Evolutionary conservation across 1,140 invertebrate genomes (phyloP).

Genomic region (Steinernema khuongi): DNA sequence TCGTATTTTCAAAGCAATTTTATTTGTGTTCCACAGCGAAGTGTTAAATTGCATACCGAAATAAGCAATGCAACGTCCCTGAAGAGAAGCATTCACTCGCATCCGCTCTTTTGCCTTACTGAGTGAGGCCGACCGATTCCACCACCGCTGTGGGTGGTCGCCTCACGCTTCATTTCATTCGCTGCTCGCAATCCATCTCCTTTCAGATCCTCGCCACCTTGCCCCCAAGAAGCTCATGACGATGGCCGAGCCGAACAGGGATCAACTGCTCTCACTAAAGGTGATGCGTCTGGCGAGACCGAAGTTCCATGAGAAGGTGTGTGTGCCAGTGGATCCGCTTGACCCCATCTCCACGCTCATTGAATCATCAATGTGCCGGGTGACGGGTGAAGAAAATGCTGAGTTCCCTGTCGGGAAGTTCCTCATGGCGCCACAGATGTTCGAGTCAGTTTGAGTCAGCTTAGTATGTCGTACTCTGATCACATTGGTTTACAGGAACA

Average conservation of each 20-base stretch:
- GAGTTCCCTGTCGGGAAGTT: constrained; percentile 72
- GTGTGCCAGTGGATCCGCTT: constrained; percentile 74
- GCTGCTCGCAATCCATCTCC: no score
- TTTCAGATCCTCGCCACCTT: not conserved
- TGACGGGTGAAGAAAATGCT: constrained; percentile 74
- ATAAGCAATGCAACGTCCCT: no score
- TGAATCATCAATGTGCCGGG: constrained; percentile 71
- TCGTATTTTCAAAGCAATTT: no score
- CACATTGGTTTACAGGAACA: constrained; percentile 68
- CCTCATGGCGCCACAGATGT: constrained; percentile 85
- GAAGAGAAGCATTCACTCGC: no score
- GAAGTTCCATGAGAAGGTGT: constrained; percentile 72
- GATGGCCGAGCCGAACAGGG: constrained; percentile 11
- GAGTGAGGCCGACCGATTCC: no score
- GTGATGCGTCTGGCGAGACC: constrained; percentile 89
- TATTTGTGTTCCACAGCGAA: no score
- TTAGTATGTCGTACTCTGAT: constrained; percentile 20
- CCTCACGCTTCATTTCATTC: not conserved
- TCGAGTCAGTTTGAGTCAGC: constrained; percentile 68
- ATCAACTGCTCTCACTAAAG: constrained; percentile 57
- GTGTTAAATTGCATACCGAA: no score
- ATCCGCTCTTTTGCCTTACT: no score
- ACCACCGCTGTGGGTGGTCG: not conserved
- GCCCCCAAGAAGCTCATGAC: not conserved
- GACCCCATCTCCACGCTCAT: constrained; percentile 76